Conservation (phyloP, 2,113 vertebrate genomes). For the Passerina amoena region DNA sequence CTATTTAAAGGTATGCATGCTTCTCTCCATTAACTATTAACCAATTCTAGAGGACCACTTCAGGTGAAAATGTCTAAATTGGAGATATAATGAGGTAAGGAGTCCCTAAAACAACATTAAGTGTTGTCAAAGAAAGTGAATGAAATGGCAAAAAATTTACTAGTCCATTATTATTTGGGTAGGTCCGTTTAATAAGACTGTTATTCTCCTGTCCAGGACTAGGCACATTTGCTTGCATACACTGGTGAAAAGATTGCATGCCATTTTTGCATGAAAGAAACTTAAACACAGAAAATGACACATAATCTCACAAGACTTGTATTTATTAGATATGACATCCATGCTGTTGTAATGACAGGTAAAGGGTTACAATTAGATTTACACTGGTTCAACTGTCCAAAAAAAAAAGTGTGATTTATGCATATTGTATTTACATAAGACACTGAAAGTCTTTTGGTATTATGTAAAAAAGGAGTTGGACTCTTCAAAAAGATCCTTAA, state of each 20-base stretch:
- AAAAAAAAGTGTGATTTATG: neutral
- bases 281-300: neutral
- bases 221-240: neutral
- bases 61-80: neutral
- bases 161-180: neutral
- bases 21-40: neutral
- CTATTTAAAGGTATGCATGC: neutral
- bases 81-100: neutral
- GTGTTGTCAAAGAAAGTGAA: neutral
- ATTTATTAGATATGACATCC: neutral
- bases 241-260: neutral
- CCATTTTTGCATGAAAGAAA: neutral
- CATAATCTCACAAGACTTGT: neutral
- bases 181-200: neutral
- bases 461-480: neutral
- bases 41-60: neutral
- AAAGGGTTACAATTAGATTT: neutral
- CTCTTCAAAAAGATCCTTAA: neutral
- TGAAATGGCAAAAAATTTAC: neutral
- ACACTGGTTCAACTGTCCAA: neutral
- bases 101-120: neutral
- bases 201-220: neutral
- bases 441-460: neutral
- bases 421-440: neutral
- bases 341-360: neutral